Conservation (phyloP, 2,113 vertebrate genomes). For the Neodon shergylaensis region DNA sequence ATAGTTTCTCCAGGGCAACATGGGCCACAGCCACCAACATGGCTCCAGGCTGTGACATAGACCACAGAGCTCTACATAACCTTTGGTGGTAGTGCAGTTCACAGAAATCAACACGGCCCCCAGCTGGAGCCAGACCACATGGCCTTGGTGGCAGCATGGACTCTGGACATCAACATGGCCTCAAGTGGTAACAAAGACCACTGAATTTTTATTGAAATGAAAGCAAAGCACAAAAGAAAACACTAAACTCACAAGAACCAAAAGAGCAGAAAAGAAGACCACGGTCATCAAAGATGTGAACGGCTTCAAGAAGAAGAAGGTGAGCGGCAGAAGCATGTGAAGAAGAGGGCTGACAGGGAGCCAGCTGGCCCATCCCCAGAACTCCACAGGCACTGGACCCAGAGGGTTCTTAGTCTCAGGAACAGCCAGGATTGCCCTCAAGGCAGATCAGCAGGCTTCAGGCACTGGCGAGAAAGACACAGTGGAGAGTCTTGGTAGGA, state of each 20-base stretch:
- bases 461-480: neutral
- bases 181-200: neutral
- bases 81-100: neutral
- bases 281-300: neutral
- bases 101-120: neutral
- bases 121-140: neutral
- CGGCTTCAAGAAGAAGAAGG: neutral
- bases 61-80: neutral
- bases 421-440: neutral
- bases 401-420: neutral
- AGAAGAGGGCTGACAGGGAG: neutral
- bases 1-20: neutral
- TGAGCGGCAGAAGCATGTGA: neutral
- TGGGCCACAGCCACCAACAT: neutral
- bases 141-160: neutral
- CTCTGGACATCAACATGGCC: neutral
- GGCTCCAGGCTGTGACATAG: neutral
- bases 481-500: neutral
- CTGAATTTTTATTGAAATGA: slow-evolving; percentile 21
- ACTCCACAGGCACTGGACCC: neutral
- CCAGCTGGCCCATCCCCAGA: fast-evolving
- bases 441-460: neutral
- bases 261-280: neutral
- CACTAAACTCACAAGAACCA: neutral
- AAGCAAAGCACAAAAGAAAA: slow-evolving; percentile 35